Conservation (phyloP, 2,797 vertebrate genomes). For the Alauda arvensis region DNA sequence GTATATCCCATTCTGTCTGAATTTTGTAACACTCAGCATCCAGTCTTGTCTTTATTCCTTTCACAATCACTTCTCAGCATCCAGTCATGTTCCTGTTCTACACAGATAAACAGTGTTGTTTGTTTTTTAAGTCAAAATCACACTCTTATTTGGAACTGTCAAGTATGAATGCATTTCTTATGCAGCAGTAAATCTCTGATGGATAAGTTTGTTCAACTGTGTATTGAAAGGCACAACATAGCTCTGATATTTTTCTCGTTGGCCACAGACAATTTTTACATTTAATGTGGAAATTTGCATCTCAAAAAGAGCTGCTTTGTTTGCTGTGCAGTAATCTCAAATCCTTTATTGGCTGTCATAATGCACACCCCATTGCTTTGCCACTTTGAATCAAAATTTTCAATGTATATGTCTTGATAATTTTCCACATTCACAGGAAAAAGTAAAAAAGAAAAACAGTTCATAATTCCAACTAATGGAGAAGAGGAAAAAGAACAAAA, state of each 20-base stretch:
- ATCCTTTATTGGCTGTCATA: neutral
- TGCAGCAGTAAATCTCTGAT: neutral
- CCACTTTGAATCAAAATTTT: neutral
- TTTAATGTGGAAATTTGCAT: constrained; percentile 28
- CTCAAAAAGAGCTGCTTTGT: neutral
- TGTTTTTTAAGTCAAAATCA: neutral
- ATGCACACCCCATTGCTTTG: neutral
- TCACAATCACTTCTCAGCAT: neutral
- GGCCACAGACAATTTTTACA: neutral
- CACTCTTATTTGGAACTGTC: neutral
- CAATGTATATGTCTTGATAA: neutral
- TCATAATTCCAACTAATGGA: neutral
- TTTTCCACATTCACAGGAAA: neutral
- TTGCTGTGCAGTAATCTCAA: neutral
- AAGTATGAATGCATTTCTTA: neutral
- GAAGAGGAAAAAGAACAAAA: neutral
- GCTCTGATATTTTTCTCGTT: neutral
- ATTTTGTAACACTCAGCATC: neutral
- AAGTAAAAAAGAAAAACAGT: neutral
- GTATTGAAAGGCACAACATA: neutral
- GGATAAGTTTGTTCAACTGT: neutral
- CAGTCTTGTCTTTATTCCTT: neutral
- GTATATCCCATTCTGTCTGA: neutral
- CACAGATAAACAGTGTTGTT: neutral
- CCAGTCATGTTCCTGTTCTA: neutral